Evolutionary conservation across 1,140 invertebrate genomes (phyloP), one percentile per base, ranked within the genome.

Genomic region (Apis laboriosa): DNA sequence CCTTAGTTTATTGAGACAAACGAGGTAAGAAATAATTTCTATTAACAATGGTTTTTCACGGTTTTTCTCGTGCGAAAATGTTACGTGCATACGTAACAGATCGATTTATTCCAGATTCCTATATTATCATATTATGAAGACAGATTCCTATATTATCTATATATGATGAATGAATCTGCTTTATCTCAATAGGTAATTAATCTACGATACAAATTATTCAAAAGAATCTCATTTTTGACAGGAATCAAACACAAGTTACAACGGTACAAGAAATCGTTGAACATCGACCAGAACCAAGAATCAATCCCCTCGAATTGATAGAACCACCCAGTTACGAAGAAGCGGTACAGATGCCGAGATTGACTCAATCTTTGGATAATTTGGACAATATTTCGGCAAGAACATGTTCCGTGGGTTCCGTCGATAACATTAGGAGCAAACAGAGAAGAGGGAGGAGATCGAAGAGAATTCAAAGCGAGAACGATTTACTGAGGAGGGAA

Each of bases 251-350:
- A 66, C 95, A 96, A 28, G 28, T 24, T 24, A 13, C 21, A 60
- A n/a, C 60, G 13, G 13, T 49, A 88, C 95, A 96, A 83, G 95
- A 90, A 72, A 81, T 80, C 80, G 80, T 81, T 56, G 92, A 90
- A 74, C 90, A 88, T 94, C 93, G 55, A 89, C 95, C 83, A 91
- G 95, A 89, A 92, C 96, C 84, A 91, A 96, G 88, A 94, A 96
- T 94, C 94, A 95, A 90, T 85, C 93, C 93, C 9, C 91, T 96
- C 78, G 96, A 97, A 93, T 92, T 96, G 21, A 94, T 96, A 58
- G 93, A 94, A 12, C 95, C 96, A 75, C 97, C 97, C 1, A 96
- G 95, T n/a, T 97, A 97, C 88, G 96, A 96, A 84, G 96, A 97
- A 92, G 97, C 96, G 17, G 93, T 97, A 73, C 94, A 95, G 13